phyloP scores from a whole-genome alignment of 2,797 vertebrate species.

The Schizothorax lantsangensis region DNA sequence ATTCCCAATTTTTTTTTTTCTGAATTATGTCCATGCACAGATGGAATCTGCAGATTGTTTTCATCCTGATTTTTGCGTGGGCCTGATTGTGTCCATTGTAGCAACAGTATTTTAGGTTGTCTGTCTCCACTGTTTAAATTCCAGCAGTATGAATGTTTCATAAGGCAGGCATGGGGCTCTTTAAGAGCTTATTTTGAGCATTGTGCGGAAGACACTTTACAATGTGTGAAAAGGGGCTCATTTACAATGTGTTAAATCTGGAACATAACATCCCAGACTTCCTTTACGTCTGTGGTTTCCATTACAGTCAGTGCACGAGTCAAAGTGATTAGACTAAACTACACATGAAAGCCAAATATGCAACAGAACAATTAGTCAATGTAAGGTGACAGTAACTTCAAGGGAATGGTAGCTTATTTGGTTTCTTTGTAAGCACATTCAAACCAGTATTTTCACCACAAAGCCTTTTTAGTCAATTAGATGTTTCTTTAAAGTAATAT shows the following conservation, averaged over 20 bases:
- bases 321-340: neutral
- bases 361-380: slow-evolving; percentile 5
- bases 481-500: neutral
- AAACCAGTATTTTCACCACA: neutral
- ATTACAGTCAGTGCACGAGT: slow-evolving; percentile 12
- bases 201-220: slow-evolving; percentile 44
- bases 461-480: neutral
- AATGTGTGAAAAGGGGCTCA: slow-evolving; percentile 38
- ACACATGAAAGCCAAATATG: slow-evolving; percentile 1
- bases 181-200: slow-evolving; percentile 29
- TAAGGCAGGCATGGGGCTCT: neutral
- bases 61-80: neutral
- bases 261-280: slow-evolving; percentile 29
- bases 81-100: neutral
- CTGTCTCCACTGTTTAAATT: slow-evolving; percentile 20
- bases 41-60: neutral
- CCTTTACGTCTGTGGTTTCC: slow-evolving; percentile 9
- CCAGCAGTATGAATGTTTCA: slow-evolving; percentile 20
- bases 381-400: neutral
- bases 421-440: neutral
- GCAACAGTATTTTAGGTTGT: neutral
- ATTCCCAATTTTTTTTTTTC: neutral
- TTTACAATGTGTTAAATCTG: slow-evolving; percentile 36
- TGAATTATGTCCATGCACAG: neutral
- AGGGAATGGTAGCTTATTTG: neutral